Percentiles rank a stretch among this genome's conserved stretches.
Evolutionary conservation across 2,113 vertebrate genomes (phyloP).

Genomic region (Etia nguti): DNA sequence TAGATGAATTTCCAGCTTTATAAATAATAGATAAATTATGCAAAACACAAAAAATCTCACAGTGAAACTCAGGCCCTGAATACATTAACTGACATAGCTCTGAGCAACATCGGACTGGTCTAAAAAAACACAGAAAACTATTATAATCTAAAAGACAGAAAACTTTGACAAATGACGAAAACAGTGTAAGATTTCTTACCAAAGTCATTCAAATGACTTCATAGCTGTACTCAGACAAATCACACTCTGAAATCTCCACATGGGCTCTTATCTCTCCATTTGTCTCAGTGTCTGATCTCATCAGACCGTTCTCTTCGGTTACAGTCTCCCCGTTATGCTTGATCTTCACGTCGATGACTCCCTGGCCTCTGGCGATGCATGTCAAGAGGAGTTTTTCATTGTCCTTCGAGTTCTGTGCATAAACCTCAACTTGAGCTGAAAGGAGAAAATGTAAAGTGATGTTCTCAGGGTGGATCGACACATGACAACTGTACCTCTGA

Average conservation of each 20-base stretch:
- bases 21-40: not conserved
- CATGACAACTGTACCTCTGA: fast-evolving
- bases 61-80: not conserved
- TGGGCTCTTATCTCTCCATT: not conserved
- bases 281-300: not conserved
- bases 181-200: not conserved
- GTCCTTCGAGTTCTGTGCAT: fast-evolving
- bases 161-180: not conserved
- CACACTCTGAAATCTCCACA: not conserved
- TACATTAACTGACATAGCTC: fast-evolving
- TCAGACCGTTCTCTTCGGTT: not conserved
- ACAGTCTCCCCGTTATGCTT: not conserved
- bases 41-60: not conserved
- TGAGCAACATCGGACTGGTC: not conserved
- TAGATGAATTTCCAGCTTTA: not conserved
- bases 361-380: not conserved
- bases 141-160: too few relatives aligned
- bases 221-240: not conserved
- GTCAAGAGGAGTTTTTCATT: not conserved
- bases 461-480: fast-evolving
- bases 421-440: fast-evolving
- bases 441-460: not conserved
- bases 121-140: not conserved
- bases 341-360: fast-evolving
- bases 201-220: not conserved